Conservation (phyloP, 2,888 invertebrate genomes). For the Drosophila dives region DNA sequence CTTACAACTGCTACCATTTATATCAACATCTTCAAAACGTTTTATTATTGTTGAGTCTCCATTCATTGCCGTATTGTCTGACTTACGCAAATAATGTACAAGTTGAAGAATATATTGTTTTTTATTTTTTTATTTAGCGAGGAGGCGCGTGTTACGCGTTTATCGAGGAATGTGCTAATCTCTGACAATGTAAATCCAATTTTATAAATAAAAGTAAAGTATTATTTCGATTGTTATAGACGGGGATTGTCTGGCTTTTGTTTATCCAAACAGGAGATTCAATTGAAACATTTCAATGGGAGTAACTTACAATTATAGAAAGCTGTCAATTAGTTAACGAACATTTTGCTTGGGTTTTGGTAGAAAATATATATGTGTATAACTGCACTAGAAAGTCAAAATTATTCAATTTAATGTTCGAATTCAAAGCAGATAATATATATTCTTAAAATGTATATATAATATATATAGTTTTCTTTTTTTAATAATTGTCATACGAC, state of each 20-base stretch:
- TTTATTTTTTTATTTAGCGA: conserved; percentile 4
- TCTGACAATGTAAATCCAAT: conserved; percentile 39
- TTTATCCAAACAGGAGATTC: conserved; percentile 34
- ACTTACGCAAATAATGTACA: not conserved
- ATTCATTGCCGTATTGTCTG: conserved; percentile 15
- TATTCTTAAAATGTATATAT: not conserved
- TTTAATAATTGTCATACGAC: not conserved
- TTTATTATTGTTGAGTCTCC: conserved; percentile 1
- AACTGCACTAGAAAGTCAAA: not conserved
- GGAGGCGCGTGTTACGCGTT: conserved; percentile 18
- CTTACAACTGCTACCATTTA: not conserved
- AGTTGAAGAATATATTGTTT: conserved; percentile 14
- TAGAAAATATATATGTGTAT: not conserved
- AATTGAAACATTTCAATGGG: conserved; percentile 26
- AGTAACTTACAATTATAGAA: conserved; percentile 20
- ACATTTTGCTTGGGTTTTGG: conserved; percentile 1
- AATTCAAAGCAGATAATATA: not conserved
- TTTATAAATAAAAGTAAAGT: conserved; percentile 31
- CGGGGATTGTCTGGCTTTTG: conserved; percentile 43
- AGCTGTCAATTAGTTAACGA: conserved; percentile 23
- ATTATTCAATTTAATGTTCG: not conserved
- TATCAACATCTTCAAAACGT: not conserved
- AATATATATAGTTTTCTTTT: not conserved
- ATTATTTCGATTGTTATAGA: conserved; percentile 31
- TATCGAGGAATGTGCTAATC: conserved; percentile 37